Conservation (phyloP, 1,140 invertebrate species). For the Cheumatopsyche charites region DNA sequence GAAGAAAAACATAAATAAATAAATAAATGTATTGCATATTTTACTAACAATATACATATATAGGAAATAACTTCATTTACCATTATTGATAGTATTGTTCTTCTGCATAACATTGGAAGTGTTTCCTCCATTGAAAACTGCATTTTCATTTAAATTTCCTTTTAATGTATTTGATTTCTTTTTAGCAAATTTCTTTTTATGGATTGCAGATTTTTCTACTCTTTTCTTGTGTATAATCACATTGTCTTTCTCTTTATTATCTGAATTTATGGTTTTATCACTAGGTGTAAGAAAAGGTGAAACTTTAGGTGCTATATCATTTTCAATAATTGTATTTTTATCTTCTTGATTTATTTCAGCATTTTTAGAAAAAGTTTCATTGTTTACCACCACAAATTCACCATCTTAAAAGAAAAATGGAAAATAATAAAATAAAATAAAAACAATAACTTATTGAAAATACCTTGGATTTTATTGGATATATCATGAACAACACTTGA, state of each 20-base stretch:
- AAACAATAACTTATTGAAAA: neutral
- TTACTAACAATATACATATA: too few relatives aligned
- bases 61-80: neutral
- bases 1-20: conserved; percentile 23
- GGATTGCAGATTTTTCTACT: neutral
- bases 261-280: neutral
- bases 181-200: conserved; percentile 18
- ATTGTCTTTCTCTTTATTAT: neutral
- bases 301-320: neutral
- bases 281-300: neutral
- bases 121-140: neutral
- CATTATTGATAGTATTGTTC: conserved; percentile 34
- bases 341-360: neutral
- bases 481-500: conserved; percentile 25
- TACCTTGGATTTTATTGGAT: conserved; percentile 27
- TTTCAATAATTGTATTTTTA: neutral
- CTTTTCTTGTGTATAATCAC: conserved; percentile 1
- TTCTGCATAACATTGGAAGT: conserved; percentile 16
- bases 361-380: too few relatives aligned
- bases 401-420: conserved; percentile 3
- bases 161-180: neutral
- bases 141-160: neutral
- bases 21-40: neutral
- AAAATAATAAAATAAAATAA: neutral
- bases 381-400: too few relatives aligned